Percentiles rank a stretch among this genome's conserved stretches.
Conservation (phyloP, 2,888 invertebrate species). For the Abrostola tripartita region DNA sequence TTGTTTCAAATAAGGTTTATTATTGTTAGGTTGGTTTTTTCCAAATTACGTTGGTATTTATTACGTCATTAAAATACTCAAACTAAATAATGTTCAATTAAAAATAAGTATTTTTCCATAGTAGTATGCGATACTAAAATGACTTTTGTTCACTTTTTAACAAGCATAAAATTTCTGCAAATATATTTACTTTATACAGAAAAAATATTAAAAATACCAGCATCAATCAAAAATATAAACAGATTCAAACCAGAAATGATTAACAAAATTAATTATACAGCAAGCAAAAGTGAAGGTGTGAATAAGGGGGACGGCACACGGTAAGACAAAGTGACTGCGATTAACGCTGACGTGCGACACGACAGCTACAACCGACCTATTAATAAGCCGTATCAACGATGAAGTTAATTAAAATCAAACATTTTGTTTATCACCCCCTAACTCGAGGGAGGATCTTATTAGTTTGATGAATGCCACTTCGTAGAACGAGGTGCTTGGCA, state of each 20-base stretch:
- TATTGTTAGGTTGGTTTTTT: too few relatives aligned
- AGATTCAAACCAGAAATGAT: slow-evolving; percentile 14
- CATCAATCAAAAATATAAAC: neutral
- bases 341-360: slow-evolving; percentile 78
- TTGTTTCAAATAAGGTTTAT: neutral
- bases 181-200: too few relatives aligned
- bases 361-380: slow-evolving; percentile 73
- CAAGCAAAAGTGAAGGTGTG: slow-evolving; percentile 45
- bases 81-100: too few relatives aligned
- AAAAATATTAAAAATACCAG: neutral
- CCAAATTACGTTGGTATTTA: too few relatives aligned
- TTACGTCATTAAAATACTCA: too few relatives aligned
- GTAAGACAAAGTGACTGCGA: slow-evolving; percentile 75
- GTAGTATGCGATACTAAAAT: too few relatives aligned
- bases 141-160: too few relatives aligned
- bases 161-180: too few relatives aligned
- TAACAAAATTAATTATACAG: slow-evolving; percentile 55
- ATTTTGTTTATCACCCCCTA: slow-evolving; percentile 61
- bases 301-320: slow-evolving; percentile 62
- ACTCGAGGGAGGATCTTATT: slow-evolving; percentile 62
- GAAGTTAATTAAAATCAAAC: slow-evolving; percentile 85
- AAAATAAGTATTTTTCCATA: too few relatives aligned
- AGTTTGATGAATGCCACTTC: slow-evolving; percentile 66
- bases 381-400: slow-evolving; percentile 73
- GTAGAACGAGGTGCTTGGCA: slow-evolving; percentile 60